A percentile compares a stretch with the other conserved stretches of the same genome.
phyloP scores from a whole-genome alignment of 2,113 vertebrate species.

The human region GRCh38 chrX:8205001-8205500 shows the following conservation, averaged over 20 bases:
- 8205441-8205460: background rate
- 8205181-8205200: background rate
- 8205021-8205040: background rate
- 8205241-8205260: background rate
- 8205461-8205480: background rate
- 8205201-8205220: background rate
- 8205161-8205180: background rate
- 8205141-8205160: background rate
- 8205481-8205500: too few species aligned
- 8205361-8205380: too few species aligned
- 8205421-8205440: background rate
- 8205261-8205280: background rate
- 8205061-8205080: background rate
- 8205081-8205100: background rate
- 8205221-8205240: background rate
- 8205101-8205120: too few species aligned
- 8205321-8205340: background rate
- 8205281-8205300: background rate
- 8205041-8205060: background rate
- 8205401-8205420: rapidly evolving
- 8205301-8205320: too few species aligned
- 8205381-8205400: too few species aligned
- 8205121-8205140: background rate
- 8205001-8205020: background rate
- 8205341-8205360: background rate